Evolutionary conservation across 2,113 vertebrate genomes (phyloP), one percentile per base, ranked within the genome.

Genomic region (Gavialis gangeticus): DNA sequence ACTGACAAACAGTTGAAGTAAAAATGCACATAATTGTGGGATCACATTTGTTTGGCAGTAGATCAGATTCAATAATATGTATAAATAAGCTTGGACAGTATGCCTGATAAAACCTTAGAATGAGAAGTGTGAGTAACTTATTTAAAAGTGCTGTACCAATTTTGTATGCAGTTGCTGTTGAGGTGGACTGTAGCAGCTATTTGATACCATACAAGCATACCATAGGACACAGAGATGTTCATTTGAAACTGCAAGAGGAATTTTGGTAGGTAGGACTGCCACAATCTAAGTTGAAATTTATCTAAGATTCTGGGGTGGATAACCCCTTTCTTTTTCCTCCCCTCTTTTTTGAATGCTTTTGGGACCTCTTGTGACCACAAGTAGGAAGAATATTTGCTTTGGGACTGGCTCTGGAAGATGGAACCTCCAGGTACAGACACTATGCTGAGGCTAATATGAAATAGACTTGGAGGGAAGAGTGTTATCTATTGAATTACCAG

Each of bases 141-240:
- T 62, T 80, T 63, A 0, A 7, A 79, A 82, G 7, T 69, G 21
- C 19, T 46, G 13, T 88, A 58, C 4, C 14, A 57, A 67, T 34
- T 78, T 27, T 10, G 54, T 64, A 0, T 19, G 1, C 34, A 54
- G 63, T 30, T 82, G 9, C 64, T 82, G 1, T 59, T 79, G 15
- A 69, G 64, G 59, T 66, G 1, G 19, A 12, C 0, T 0, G 3
- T 60, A 24, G 46, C 1, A 62, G 27, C 22, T 46, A 14, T 22
- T 79, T 46, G 24, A 71, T 12, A 73, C 30, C 2, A 12, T 11
- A 37, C 34, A 73, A 22, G 24, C 37, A 24, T 10, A 24, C 9
- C 3, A 4, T 34, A 62, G 5, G 60, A 57, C 9, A 4, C 3
- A 62, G 16, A 57, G 4, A 13, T 64, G 9, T 2, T 22, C 7